Percentiles rank a stretch among this genome's conserved stretches.
phyloP scores from a whole-genome alignment of 2,797 vertebrate genomes.

The Nannoperca australis region DNA sequence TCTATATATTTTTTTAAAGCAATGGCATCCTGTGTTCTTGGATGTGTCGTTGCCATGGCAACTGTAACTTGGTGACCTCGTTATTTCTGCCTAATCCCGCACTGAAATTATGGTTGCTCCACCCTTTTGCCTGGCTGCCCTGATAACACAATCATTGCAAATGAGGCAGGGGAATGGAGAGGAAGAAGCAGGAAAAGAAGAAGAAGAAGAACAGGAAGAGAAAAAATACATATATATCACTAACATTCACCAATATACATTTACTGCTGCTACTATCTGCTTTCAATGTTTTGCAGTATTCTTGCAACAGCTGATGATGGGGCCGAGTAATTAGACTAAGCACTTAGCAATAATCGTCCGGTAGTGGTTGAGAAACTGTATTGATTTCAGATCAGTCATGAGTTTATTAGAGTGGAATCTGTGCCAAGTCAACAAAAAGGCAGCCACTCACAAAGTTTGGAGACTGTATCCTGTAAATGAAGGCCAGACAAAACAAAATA shows the following conservation, averaged over 20 bases:
- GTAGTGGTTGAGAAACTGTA: slow-evolving; percentile 65
- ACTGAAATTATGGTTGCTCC: slow-evolving; percentile 99
- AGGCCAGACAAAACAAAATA: slow-evolving; percentile 28
- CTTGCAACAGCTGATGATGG: slow-evolving; percentile 44
- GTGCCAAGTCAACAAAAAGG: slow-evolving; percentile 47
- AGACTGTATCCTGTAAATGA: slow-evolving; percentile 38
- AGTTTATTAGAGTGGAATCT: slow-evolving; percentile 58
- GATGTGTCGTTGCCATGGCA: slow-evolving; percentile 99
- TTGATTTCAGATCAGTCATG: slow-evolving; percentile 72
- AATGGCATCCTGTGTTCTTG: slow-evolving; percentile 99
- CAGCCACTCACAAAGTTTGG: slow-evolving; percentile 55
- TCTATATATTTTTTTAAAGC: slow-evolving; percentile 81
- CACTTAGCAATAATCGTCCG: slow-evolving; percentile 60
- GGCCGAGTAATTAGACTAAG: slow-evolving; percentile 59
- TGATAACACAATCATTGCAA: slow-evolving; percentile 99
- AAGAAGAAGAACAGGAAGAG: slow-evolving; percentile 20
- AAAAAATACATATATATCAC: slow-evolving; percentile 42
- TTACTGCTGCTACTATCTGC: slow-evolving; percentile 1
- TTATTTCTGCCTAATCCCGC: slow-evolving; percentile 99
- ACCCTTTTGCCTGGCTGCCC: slow-evolving; percentile 99
- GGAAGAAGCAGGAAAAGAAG: slow-evolving; percentile 34
- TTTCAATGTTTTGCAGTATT: slow-evolving; percentile 23
- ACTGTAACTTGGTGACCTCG: slow-evolving; percentile 99
- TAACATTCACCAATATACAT: slow-evolving; percentile 1
- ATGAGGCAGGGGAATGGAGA: slow-evolving; percentile 89